Base-by-base conservation (phyloP, 2,113 vertebrate species). In the Grus americana region DNA sequence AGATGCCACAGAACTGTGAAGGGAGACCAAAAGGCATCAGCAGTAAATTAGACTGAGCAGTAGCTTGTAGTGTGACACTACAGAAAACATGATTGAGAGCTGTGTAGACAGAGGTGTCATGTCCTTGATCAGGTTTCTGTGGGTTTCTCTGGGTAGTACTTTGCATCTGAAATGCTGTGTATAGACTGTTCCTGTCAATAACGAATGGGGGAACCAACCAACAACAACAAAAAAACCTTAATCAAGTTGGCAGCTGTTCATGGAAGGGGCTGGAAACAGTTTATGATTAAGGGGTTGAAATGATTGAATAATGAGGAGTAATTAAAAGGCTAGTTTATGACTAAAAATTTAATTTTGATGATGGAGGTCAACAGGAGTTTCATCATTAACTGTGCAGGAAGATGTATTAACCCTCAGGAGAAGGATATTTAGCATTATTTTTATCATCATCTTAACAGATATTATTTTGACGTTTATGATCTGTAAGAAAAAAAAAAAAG, bases 261-360 rank as follows among this genome's bases (percentile, higher is more conserved):
- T 89, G 52, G 68, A 94, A 93, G 52, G 36, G 36, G 6, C 27
- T 94, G 52, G 50, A 89, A 95, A 80, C 1, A 29, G 59, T 42
- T 91, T 32, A 26, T 84, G 65, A 88, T 92, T 88, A 91, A 94
- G 62, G 2, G 21, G 15, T 11, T 79, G 65, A 92, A 96, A 86
- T 84, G 57, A 85, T 24, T 87, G 57, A 89, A 81, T 89, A 94
- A 95, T 94, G 27, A 94, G 70, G 40, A 65, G 42, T 81, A 95
- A 94, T 95, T 95, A 85, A 79, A 91, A 61, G 22, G 57, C 36
- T 81, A 89, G 84, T 93, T 97, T 94, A 86, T 84, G 52, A 72
- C 61, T 84, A 88, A 91, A 65, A 32, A 94, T 79, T 95, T 91
- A 85, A 88, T 92, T 92, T 92, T 94, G 23, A 52, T 91, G 83